Evolutionary conservation across 2,888 invertebrate genomes (phyloP), one percentile per base, ranked within the genome.

Genomic region (Phalera bucephala): DNA sequence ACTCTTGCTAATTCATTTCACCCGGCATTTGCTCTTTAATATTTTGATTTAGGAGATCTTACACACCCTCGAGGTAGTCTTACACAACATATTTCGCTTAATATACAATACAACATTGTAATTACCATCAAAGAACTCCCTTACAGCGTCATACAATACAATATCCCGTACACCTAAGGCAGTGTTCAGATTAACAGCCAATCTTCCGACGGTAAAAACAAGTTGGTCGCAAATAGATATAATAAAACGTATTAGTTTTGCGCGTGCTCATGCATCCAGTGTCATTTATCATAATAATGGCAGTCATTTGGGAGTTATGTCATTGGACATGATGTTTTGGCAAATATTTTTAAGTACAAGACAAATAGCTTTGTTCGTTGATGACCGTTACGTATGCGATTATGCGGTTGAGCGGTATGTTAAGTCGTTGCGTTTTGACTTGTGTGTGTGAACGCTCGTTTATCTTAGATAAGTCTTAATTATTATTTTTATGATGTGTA

Each of bases 201-300:
- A 0, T 42, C 36, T 12, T 11, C 10, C 0, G 10, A 20, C 12
- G 3, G 45, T 9, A 44, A 36, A 39, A 1, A 20, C 36, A 48
- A 39, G 8, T 45, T 44, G 33, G 54, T 25, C 8, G 38, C 26
- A 43, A 13, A 36, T 33, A 31, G 27, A 29, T 45, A 36, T 41
- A 49, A 51, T 51, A 49, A 42, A 50, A 46, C 32, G 36, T 52
- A 52, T 52, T 47, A 52, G 38, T 14, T 35, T 39, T 45, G 52
- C 47, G 52, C 56, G 59, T 58, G 60, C 45, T 29, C 40, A 22
- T 33, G 31, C 38, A 47, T 48, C 46, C 31, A 29, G 33, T 14
- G 33, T 58, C 56, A 61, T 60, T 41, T 28, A 61, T 60, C 60
- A 58, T 46, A 38, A 2, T 55, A 52, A 61, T 51, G 44, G 15